Evolutionary conservation across 2,797 vertebrate genomes (phyloP).

Genomic region (Esox lucius): DNA sequence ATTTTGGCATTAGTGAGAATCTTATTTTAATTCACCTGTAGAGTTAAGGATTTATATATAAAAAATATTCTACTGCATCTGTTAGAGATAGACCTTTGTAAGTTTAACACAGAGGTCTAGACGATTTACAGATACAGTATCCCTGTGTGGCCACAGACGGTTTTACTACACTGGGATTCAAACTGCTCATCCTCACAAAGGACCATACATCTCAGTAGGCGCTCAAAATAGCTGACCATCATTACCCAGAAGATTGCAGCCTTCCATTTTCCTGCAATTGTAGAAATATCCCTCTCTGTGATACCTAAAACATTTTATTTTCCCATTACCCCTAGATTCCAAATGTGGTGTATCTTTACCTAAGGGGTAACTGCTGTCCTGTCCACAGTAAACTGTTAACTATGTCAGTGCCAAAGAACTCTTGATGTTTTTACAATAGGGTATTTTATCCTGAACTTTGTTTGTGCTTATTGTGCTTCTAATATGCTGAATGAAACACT

Average conservation of each 20-base stretch:
- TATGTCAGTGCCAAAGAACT: background rate
- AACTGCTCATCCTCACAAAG: conserved; percentile 41
- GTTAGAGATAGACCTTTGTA: background rate
- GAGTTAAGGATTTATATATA: no score
- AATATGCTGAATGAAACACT: background rate
- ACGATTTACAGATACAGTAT: conserved; percentile 44
- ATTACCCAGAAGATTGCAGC: conserved; percentile 47
- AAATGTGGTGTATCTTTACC: conserved; percentile 51
- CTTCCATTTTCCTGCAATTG: conserved; percentile 55
- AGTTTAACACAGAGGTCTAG: conserved; percentile 16
- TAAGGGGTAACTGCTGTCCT: conserved; percentile 16
- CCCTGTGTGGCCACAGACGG: conserved; percentile 24
- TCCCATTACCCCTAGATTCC: conserved; percentile 51
- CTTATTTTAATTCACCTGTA: background rate
- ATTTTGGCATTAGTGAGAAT: background rate
- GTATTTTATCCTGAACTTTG: background rate
- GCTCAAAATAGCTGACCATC: conserved; percentile 61
- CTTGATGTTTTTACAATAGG: background rate
- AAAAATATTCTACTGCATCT: background rate
- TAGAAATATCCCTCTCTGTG: conserved; percentile 46
- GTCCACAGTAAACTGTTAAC: conserved; percentile 30
- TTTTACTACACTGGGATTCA: conserved; percentile 33
- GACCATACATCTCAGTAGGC: conserved; percentile 53
- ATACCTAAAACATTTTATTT: conserved; percentile 49
- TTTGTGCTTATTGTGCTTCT: background rate